Base-by-base conservation (phyloP, 2,113 vertebrate species). In the Ochotona curzoniae region DNA sequence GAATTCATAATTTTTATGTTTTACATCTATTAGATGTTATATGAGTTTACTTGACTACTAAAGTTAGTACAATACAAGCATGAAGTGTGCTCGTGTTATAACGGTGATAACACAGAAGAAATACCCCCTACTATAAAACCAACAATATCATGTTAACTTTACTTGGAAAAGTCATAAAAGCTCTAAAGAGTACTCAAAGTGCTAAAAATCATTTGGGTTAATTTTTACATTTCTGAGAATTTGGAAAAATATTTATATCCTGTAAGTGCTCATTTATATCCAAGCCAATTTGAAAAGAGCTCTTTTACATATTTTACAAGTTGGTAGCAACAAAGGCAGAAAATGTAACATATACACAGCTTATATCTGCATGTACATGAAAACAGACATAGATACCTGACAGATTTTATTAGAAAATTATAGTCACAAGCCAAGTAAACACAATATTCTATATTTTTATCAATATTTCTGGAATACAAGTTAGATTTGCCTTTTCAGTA, bases 1-100 rank as follows among this genome's bases (percentile, higher is more conserved):
- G 25, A 35, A 81, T 63, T 64, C 57, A 54, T 25, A 87, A 94
- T 87, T 91, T 94, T 76, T 78, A 64, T 78, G 70, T 83, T 64
- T 11, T 28, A 78, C 3, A 78, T 26, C 51, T 78, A 93, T 25
- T 26, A 57, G 4, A 91, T 60, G 61, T 57, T 75, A 92, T 9
- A 73, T 25, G 83, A 57, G 18, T 35, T 51, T 69, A 67, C 44
- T 54, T 91, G 69, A 67, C 20, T 75, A 87, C 49, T 74, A 81
- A 86, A 86, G 8, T 57, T n/a, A n/a, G n/a, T n/a, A n/a, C n/a
- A n/a, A n/a, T n/a, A n/a, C 44, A 76, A 83, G 70, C 32, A 63
- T 61, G 82, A 76, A 51, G 0, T 73, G 87, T 63, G 49, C 8
- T n/a, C n/a, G n/a, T n/a, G n/a, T n/a, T n/a, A n/a, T 74, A 75